A percentile compares a stretch with the other conserved stretches of the same genome.
Evolutionary conservation across 2,888 invertebrate genomes (phyloP).

Genomic region (Automeris io): DNA sequence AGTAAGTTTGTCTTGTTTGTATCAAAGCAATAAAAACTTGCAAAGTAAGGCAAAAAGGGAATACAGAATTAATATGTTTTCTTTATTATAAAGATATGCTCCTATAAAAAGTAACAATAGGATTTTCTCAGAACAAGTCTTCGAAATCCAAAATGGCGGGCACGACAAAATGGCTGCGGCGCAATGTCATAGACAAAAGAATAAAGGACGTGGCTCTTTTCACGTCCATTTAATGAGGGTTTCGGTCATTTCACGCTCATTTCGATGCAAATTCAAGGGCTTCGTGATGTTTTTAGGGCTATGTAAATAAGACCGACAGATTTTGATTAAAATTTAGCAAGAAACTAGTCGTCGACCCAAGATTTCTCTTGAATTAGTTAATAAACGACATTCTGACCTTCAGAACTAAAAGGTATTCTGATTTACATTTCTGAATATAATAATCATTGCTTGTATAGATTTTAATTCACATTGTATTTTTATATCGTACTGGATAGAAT

Average conservation of each 20-base stretch:
- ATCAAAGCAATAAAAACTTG: not conserved
- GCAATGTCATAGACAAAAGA: conserved; percentile 61
- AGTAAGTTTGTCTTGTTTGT: too few relatives aligned
- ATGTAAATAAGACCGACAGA: conserved; percentile 63
- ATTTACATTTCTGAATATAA: not conserved
- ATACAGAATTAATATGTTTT: conserved; percentile 16
- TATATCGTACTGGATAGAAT: not conserved
- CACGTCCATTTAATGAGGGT: conserved; percentile 57
- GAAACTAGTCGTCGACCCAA: conserved; percentile 5
- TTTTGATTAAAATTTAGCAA: conserved; percentile 68
- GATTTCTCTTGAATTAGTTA: not conserved
- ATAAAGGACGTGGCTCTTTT: conserved; percentile 47
- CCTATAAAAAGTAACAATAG: conserved; percentile 22
- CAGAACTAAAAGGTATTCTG: not conserved
- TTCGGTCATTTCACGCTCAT: conserved; percentile 66
- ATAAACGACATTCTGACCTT: not conserved
- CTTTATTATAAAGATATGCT: not conserved
- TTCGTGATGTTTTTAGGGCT: conserved; percentile 58
- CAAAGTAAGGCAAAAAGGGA: not conserved
- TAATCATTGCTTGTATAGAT: too few relatives aligned
- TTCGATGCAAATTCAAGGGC: conserved; percentile 71
- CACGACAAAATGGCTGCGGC: conserved; percentile 37
- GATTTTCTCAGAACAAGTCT: conserved; percentile 47
- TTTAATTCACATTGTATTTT: not conserved
- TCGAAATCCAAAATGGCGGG: conserved; percentile 46